A percentile compares a stretch with the other conserved stretches of the same genome.
Evolutionary conservation across 2,113 vertebrate species (phyloP).

Genomic region (Grus americana): DNA sequence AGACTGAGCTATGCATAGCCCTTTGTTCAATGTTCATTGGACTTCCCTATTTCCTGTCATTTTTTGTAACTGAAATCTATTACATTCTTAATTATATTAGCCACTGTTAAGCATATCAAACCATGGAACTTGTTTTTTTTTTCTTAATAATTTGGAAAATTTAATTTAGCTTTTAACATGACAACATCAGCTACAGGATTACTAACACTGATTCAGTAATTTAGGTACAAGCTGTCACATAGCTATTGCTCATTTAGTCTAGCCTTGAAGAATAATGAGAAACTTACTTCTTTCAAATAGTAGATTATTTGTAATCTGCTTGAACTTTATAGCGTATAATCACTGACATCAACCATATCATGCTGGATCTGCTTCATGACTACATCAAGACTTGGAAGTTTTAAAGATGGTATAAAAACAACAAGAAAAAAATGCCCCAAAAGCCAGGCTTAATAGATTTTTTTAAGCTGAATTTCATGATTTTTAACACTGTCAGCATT

Average conservation of each 20-base stretch:
- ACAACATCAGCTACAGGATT: slow-evolving; percentile 47
- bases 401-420: not conserved
- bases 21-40: not conserved
- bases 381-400: not conserved
- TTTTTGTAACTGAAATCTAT: slow-evolving; percentile 39
- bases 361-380: not conserved
- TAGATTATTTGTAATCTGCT: slow-evolving; percentile 11
- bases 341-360: not conserved
- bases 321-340: not conserved
- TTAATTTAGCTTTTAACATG: slow-evolving; percentile 52
- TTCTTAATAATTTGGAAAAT: slow-evolving; percentile 52
- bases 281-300: not conserved
- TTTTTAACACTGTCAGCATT: not conserved
- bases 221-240: slow-evolving; percentile 1
- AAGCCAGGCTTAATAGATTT: not conserved
- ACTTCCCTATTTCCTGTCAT: slow-evolving; percentile 11
- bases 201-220: slow-evolving; percentile 19
- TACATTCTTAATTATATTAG: slow-evolving; percentile 46
- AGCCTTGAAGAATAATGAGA: slow-evolving; percentile 38
- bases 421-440: not conserved
- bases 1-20: not conserved
- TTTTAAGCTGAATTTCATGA: not conserved
- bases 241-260: not conserved
- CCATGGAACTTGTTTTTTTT: not conserved
- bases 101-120: slow-evolving; percentile 35